phyloP scores from a whole-genome alignment of 2,113 vertebrate genomes.

The Rhea americana region DNA sequence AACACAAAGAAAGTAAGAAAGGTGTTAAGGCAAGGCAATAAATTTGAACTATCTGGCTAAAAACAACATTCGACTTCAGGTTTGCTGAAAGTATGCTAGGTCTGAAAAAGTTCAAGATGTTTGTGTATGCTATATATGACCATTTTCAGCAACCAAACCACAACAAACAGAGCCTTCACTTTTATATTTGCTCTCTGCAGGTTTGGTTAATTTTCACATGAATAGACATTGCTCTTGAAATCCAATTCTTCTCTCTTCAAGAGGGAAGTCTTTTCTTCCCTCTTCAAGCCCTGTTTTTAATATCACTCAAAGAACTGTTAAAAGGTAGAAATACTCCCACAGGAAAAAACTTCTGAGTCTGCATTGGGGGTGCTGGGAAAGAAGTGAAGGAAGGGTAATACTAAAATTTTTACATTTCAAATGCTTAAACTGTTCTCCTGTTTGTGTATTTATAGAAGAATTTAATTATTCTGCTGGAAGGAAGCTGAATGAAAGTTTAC shows the following conservation, averaged over 20 bases:
- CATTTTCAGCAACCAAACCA: background rate
- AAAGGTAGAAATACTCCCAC: conserved; percentile 44
- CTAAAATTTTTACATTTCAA: conserved; percentile 13
- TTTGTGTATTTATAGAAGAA: background rate
- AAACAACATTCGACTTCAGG: background rate
- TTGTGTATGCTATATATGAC: background rate
- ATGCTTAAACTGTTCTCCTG: background rate
- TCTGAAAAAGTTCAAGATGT: background rate
- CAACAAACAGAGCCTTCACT: background rate
- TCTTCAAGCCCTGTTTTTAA: conserved; percentile 28
- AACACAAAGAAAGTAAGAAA: background rate
- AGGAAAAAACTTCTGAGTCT: conserved; percentile 18
- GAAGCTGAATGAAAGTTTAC: background rate
- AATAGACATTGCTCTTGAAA: conserved; percentile 12
- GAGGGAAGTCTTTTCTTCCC: background rate
- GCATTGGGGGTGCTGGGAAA: background rate
- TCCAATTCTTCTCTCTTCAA: background rate
- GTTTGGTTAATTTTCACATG: conserved; percentile 27
- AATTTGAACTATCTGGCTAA: background rate
- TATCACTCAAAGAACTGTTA: conserved; percentile 3
- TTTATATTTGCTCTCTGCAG: background rate
- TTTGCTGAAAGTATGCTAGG: background rate
- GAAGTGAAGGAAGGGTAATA: background rate
- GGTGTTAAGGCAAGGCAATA: background rate
- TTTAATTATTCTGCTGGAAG: background rate